Percentiles rank a stretch among this genome's conserved stretches.
phyloP scores from a whole-genome alignment of 2,888 invertebrate genomes.

The Ornithoptera priamus region DNA sequence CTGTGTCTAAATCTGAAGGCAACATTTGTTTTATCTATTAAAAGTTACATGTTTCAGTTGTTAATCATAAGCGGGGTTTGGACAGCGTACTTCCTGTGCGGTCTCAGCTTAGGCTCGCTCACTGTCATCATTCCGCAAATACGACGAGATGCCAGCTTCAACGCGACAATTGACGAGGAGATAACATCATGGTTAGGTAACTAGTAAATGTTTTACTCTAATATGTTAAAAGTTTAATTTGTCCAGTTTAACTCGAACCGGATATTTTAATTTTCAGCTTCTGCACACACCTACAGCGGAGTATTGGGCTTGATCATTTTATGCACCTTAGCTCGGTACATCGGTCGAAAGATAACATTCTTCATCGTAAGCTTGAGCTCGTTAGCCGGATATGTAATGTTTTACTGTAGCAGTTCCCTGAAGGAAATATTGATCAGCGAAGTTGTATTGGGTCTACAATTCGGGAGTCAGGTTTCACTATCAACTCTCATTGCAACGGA shows the following conservation, averaged over 20 bases:
- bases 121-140: conserved; percentile 28
- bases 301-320: conserved; percentile 1
- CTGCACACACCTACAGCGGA: conserved; percentile 8
- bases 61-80: conserved; percentile 5
- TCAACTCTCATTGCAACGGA: conserved; percentile 33
- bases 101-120: conserved; percentile 21
- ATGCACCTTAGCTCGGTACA: not conserved
- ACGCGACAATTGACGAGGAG: conserved; percentile 39
- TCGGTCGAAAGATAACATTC: conserved; percentile 11
- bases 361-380: not conserved
- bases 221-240: not conserved
- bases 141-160: conserved; percentile 15
- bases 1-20: too few relatives aligned
- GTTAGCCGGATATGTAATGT: conserved; percentile 12
- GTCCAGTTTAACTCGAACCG: too few relatives aligned
- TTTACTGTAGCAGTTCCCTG: conserved; percentile 7
- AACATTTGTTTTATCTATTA: too few relatives aligned
- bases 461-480: conserved; percentile 13
- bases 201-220: conserved; percentile 4
- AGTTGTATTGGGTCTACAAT: conserved; percentile 7
- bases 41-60: not conserved
- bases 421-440: conserved; percentile 15
- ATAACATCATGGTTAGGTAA: conserved; percentile 57
- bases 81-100: conserved; percentile 6
- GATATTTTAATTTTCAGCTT: conserved; percentile 33